Evolutionary conservation across 2,113 vertebrate genomes (phyloP), one percentile per base, ranked within the genome.

Genomic region (Sardina pilchardus): DNA sequence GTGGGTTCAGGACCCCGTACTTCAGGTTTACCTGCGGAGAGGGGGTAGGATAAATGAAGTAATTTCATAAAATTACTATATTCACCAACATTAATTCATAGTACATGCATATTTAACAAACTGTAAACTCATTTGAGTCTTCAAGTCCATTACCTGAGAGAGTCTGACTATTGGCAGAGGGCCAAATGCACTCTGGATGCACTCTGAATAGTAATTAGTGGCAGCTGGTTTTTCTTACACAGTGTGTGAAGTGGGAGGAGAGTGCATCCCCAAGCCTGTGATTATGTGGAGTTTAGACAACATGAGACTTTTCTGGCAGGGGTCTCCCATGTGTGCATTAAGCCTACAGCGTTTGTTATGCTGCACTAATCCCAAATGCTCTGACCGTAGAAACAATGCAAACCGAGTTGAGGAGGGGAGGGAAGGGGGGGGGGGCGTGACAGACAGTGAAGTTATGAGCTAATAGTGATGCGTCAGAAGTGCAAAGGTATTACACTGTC

Each of bases 1-100:
- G 97, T 96, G 53, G 53, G 19, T 90, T 97, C 97, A 17, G 98
- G 98, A 91, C 97, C 97, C 98, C 98, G 86, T 97, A 94, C 91
- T 97, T 99, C 89, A 99, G 93, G 89, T 99, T 99, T 85, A 99
- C 96, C 98, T 99, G 53, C 3, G 21, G 53, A 59, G 53, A 59
- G 53, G 21, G 19, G 19, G 53, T 4, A 6, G 53, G 53, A 3
- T 90, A 59, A 59, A 59, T 24, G 19, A 24, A 59, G 19, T 6
- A 4, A 24, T 59, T 59, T 59, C 19, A 59, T 59, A 59, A 24
- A 4, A 59, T 59, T 21, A 3, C 53, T 24, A 17, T 19, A 53
- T 19, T 17, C 4, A 17, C 50, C 4, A 3, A 53, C 50, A 53
- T 53, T 53, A 53, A 53, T 53, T 4, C 16, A 53, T 16, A 17